Conservation (phyloP, 2,113 vertebrate species). For the Rhinolophus ferrumequinum region DNA sequence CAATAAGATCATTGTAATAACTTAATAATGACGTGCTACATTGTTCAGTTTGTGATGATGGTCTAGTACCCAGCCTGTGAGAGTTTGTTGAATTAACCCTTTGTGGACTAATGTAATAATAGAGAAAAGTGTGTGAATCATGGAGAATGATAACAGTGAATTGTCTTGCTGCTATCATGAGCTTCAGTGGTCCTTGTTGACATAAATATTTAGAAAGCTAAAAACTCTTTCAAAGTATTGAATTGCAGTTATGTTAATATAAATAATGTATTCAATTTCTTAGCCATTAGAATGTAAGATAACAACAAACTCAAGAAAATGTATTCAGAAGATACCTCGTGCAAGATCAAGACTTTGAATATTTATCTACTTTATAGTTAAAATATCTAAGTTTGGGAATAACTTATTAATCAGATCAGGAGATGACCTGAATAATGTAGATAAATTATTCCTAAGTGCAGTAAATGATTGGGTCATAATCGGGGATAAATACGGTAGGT, state of each 20-base stretch:
- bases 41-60: not conserved
- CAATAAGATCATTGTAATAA: not conserved
- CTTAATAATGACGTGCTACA: not conserved
- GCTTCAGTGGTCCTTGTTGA: not conserved
- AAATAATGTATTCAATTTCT: not conserved
- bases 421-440: not conserved
- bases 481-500: not conserved
- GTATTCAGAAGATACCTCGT: not conserved
- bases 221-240: not conserved
- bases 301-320: not conserved
- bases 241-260: not conserved
- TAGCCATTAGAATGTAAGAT: not conserved
- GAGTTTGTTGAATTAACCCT: not conserved
- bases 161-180: not conserved
- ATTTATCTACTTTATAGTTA: not conserved
- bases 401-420: not conserved
- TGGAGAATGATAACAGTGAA: not conserved
- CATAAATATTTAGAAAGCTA: not conserved
- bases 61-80: not conserved
- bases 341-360: not conserved
- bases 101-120: not conserved
- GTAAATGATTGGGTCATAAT: not conserved
- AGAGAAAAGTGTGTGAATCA: not conserved
- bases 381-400: conserved; percentile 35
- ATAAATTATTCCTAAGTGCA: not conserved